These are phyloP conservation scores for Picathartes gymnocephalus DNA, from an alignment of 2,113 vertebrate species.

Conservation along the genomic window DNA sequence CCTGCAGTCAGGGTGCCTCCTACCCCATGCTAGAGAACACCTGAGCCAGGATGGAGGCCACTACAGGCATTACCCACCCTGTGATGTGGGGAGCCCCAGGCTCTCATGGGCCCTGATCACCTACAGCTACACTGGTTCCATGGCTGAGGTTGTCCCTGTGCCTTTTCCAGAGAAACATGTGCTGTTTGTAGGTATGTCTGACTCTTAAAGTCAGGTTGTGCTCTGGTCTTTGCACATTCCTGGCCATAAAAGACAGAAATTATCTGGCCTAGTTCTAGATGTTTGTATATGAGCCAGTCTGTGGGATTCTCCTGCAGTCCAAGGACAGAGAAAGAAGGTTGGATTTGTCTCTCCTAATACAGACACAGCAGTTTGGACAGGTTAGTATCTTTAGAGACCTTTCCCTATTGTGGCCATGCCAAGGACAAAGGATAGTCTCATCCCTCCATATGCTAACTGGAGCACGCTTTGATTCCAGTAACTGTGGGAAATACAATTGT, in stretches of 20 bases:
- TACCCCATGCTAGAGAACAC: not conserved
- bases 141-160: not conserved
- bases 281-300: not conserved
- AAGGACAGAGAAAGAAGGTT: not conserved
- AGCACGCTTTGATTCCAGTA: not conserved
- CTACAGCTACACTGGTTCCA: not conserved
- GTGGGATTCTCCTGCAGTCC: not conserved
- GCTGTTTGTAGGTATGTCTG: fast-evolving
- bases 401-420: not conserved
- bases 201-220: not conserved
- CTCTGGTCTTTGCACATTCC: not conserved
- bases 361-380: not conserved
- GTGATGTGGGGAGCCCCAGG: fast-evolving
- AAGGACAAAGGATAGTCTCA: not conserved
- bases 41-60: not conserved
- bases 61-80: not conserved
- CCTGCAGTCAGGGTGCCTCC: not conserved
- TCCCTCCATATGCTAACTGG: not conserved
- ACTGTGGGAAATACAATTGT: not conserved
- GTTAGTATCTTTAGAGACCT: not conserved
- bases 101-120: not conserved
- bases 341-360: not conserved
- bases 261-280: not conserved
- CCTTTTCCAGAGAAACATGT: not conserved
- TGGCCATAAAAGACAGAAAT: not conserved